phyloP scores from a whole-genome alignment of 2,797 vertebrate species.

The Oryzias sinensis region DNA sequence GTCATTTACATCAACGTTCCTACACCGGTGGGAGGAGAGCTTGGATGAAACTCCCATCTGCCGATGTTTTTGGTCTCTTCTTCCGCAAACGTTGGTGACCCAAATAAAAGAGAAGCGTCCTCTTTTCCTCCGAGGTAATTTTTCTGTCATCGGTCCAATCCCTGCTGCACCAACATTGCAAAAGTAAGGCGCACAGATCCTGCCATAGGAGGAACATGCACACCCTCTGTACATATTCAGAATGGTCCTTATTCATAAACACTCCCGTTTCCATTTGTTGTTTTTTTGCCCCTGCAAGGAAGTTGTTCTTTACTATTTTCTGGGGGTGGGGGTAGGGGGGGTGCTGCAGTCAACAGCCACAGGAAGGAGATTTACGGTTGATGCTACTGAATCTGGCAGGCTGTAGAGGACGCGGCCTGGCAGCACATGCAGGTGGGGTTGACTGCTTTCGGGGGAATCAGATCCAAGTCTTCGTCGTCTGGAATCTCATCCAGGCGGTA shows the following conservation, averaged over 20 bases:
- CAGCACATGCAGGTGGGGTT: conserved; percentile 99
- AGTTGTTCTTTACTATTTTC: conserved; percentile 32
- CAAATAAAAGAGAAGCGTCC: conserved; percentile 33
- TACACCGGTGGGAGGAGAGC: too few species aligned
- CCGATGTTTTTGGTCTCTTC: conserved; percentile 9
- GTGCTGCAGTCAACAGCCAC: too few species aligned
- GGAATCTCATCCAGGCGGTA: conserved; percentile 98
- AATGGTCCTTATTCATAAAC: conserved; percentile 34
- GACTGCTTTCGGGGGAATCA: conserved; percentile 97
- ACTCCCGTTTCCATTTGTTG: conserved; percentile 26
- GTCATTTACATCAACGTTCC: background rate
- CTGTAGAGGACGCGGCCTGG: conserved; percentile 93
- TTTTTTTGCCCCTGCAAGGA: conserved; percentile 48
- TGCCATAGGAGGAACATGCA: conserved; percentile 76
- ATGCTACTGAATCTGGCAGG: conserved; percentile 96
- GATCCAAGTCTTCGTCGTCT: conserved; percentile 95
- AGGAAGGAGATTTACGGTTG: background rate
- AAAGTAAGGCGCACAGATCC: conserved; percentile 63
- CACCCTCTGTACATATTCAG: conserved; percentile 54
- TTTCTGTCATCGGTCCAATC: conserved; percentile 50
- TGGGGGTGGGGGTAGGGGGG: conserved; percentile 24
- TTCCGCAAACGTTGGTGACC: conserved; percentile 18
- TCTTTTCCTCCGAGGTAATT: conserved; percentile 55
- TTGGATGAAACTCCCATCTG: background rate
- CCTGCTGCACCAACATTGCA: conserved; percentile 45